These are phyloP conservation scores for Thecocarcelia acutangulata DNA, from an alignment of 2,888 invertebrate species.

Conservation along the genomic window DNA sequence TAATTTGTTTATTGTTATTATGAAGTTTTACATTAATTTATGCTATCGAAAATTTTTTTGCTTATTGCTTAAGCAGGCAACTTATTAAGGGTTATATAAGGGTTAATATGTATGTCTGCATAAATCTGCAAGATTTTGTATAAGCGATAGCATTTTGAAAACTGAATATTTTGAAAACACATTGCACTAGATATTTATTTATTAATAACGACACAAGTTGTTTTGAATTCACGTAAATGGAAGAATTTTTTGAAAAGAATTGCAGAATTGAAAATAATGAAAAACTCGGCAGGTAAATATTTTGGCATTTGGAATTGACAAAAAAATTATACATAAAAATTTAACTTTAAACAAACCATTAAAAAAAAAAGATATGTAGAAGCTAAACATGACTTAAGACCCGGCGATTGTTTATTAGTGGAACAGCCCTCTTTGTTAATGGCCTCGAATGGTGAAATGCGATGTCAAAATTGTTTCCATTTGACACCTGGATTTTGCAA, in stretches of 20 bases:
- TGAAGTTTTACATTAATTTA: too few species aligned
- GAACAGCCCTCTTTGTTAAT: slow-evolving; percentile 84
- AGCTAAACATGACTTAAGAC: slow-evolving; percentile 82
- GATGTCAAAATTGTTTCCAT: slow-evolving; percentile 83
- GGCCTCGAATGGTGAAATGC: slow-evolving; percentile 78
- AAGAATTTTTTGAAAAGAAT: slow-evolving; percentile 75
- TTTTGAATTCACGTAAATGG: slow-evolving; percentile 66
- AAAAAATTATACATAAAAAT: not conserved
- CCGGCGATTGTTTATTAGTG: slow-evolving; percentile 83
- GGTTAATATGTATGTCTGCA: too few species aligned
- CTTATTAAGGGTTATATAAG: too few species aligned
- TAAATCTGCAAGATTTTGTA: not conserved
- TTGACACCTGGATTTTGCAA: slow-evolving; percentile 75
- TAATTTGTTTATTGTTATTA: too few species aligned
- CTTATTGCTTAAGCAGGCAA: too few species aligned
- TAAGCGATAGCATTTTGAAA: not conserved
- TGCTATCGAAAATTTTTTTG: too few species aligned
- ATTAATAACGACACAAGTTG: not conserved
- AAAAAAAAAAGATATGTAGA: slow-evolving; percentile 82
- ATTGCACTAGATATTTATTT: not conserved
- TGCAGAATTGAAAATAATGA: slow-evolving; percentile 75
- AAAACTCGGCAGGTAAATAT: slow-evolving; percentile 75
- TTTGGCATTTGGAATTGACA: too few species aligned
- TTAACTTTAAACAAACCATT: not conserved
- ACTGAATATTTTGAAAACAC: not conserved